phyloP scores from a whole-genome alignment of 2,888 invertebrate species.

The Trisateles emortualis region DNA sequence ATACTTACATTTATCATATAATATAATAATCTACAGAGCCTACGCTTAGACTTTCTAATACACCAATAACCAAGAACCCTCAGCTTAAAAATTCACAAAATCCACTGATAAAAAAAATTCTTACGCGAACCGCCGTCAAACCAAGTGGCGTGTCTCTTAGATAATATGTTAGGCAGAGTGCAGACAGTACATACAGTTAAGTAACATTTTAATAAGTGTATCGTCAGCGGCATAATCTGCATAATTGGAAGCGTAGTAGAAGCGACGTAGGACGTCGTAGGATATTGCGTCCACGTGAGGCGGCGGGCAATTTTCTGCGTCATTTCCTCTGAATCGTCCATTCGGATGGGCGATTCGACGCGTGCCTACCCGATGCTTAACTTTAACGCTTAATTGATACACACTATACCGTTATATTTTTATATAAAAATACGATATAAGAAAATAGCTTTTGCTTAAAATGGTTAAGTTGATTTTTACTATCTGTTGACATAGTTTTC shows the following conservation, averaged over 20 bases:
- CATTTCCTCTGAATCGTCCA: constrained; percentile 82
- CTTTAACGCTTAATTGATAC: constrained; percentile 71
- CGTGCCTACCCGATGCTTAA: constrained; percentile 61
- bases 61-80: background rate
- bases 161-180: constrained; percentile 15
- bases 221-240: constrained; percentile 79
- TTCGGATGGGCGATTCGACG: constrained; percentile 66
- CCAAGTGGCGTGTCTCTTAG: background rate
- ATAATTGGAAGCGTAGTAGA: constrained; percentile 85
- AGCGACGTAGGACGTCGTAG: constrained; percentile 82
- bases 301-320: constrained; percentile 84
- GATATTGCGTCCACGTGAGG: constrained; percentile 84
- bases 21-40: background rate
- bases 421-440: background rate
- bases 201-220: constrained; percentile 70
- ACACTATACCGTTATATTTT: constrained; percentile 38
- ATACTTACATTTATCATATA: too few relatives aligned
- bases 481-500: too few relatives aligned
- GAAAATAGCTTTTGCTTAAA: background rate
- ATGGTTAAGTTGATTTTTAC: background rate
- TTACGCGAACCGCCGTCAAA: background rate
- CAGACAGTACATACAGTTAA: constrained; percentile 49
- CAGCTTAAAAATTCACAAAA: background rate
- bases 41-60: background rate
- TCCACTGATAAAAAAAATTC: background rate